Base-by-base conservation (phyloP, 2,888 invertebrate species). In the Drosophila leonis region DNA sequence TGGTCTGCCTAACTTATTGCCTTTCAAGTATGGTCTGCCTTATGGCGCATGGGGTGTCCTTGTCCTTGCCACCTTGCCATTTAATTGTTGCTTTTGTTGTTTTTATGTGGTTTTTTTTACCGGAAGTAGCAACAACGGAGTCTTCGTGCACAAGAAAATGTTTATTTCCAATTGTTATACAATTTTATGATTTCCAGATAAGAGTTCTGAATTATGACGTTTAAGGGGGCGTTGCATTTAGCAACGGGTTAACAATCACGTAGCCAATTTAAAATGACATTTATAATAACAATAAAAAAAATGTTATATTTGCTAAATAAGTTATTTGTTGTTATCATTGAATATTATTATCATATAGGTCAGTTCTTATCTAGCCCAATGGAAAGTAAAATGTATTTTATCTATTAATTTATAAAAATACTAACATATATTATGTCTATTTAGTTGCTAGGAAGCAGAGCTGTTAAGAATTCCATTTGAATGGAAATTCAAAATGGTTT, bases 201-300 rank as follows among this genome's bases (percentile, higher is more conserved):
- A 75, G 76, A 63, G 57, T 10, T 57, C 13, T 1, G 29, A 46
- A 48, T 49, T 73, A 37, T 72, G 80, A 72, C 75, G 66, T 65
- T 69, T 57, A 44, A 29, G 18, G 57, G 65, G 61, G 63, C 44
- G 67, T 78, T 63, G 35, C 54, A 35, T 46, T 15, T 12, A 60
- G 35, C 56, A 70, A 68, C 67, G 49, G 46, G 70, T 24, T 20
- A 27, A 62, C 60, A 48, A 83, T 78, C 83, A 83, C 80, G 88
- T 80, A 85, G 70, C 54, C 80, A 54, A 35, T 4, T 27, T 13
- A 37, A 27, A n/a, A 9, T 41, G 24, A 1, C 4, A 20, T 24
- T 52, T n/a, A n/a, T n/a, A n/a, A n/a, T n/a, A n/a, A n/a, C n/a
- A n/a, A n/a, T n/a, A n/a, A n/a, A n/a, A n/a, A n/a, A n/a, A n/a